A percentile compares a stretch with the other conserved stretches of the same genome.
These are phyloP conservation scores for Junonia oenone DNA, from an alignment of 2,888 invertebrate species.

Conservation along the genomic window DNA sequence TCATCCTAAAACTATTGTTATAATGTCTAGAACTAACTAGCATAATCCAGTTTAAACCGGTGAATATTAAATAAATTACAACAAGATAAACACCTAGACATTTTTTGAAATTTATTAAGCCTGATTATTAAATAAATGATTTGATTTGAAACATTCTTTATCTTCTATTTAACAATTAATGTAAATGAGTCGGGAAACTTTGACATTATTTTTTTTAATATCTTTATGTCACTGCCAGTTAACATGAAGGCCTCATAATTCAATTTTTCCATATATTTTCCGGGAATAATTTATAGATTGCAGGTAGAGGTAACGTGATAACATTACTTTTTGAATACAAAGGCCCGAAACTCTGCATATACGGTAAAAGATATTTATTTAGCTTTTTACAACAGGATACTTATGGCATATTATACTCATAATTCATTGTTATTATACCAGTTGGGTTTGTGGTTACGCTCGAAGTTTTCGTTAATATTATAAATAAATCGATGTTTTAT, in stretches of 20 bases:
- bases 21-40: too few relatives aligned
- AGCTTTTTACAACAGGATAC: conserved; percentile 5
- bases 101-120: too few relatives aligned
- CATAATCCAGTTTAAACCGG: too few relatives aligned
- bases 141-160: too few relatives aligned
- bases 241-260: conserved; percentile 14
- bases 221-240: not conserved
- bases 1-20: too few relatives aligned
- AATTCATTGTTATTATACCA: not conserved
- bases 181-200: too few relatives aligned
- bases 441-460: not conserved
- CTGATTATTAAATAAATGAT: too few relatives aligned
- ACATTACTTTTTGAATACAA: conserved; percentile 18
- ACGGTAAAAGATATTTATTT: conserved; percentile 21
- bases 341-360: conserved; percentile 7
- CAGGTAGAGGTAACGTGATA: conserved; percentile 19
- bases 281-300: conserved; percentile 18
- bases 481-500: too few relatives aligned
- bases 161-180: too few relatives aligned
- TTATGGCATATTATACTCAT: not conserved
- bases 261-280: conserved; percentile 18
- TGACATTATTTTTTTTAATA: too few relatives aligned
- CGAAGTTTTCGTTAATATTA: not conserved
- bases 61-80: too few relatives aligned
- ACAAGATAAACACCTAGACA: too few relatives aligned